Evolutionary conservation across 2,797 vertebrate genomes (phyloP).

Genomic region (Hapalemur alaotrensis): DNA sequence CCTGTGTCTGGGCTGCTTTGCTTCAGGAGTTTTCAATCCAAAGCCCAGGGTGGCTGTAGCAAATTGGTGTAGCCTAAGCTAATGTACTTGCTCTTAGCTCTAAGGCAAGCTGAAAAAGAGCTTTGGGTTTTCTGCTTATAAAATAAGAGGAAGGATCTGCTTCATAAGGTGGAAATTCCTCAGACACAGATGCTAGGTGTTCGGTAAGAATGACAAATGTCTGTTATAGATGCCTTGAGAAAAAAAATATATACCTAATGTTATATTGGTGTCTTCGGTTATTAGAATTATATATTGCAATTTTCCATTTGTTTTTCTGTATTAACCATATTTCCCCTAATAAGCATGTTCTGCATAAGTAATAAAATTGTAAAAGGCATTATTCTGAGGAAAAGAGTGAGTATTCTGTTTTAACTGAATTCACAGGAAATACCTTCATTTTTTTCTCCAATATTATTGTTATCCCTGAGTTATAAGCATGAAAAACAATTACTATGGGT

Average conservation of each 20-base stretch:
- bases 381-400: background rate
- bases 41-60: background rate
- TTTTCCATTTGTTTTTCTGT: background rate
- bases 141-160: background rate
- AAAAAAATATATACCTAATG: constrained; percentile 8
- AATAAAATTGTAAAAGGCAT: background rate
- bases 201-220: background rate
- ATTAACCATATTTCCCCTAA: constrained; percentile 8
- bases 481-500: constrained; percentile 41
- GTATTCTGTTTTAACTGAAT: background rate
- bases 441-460: background rate
- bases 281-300: background rate
- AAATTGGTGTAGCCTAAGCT: background rate
- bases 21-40: background rate
- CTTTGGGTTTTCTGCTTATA: background rate
- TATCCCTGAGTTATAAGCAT: background rate
- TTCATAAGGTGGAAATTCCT: background rate
- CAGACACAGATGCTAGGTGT: background rate
- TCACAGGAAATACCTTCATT: background rate
- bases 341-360: background rate
- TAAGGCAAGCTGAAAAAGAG: background rate
- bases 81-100: background rate
- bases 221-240: background rate
- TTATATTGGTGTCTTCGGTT: background rate
- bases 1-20: background rate